These are phyloP conservation scores for Hirtodrosophila histrioides DNA, from an alignment of 2,888 invertebrate species.

Conservation along the genomic window DNA sequence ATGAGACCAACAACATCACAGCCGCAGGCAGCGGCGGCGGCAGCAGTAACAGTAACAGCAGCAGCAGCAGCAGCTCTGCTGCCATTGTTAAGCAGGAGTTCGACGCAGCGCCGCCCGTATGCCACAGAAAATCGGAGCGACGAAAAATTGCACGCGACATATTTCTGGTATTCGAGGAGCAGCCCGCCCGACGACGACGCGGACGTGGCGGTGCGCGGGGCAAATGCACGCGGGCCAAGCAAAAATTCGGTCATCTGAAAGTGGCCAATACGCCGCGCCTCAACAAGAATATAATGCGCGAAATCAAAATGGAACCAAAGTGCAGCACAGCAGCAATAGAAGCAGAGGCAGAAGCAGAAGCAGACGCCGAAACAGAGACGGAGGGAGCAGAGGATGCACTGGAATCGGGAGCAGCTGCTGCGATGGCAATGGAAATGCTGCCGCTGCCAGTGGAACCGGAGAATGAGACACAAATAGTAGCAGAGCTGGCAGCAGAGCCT, in stretches of 20 bases:
- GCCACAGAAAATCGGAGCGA: constrained; percentile 82
- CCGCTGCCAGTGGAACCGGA: too few relatives aligned
- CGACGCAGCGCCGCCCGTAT: constrained; percentile 58
- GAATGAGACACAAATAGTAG: too few relatives aligned
- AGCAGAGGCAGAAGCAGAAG: constrained; percentile 7
- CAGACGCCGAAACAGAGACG: constrained; percentile 2
- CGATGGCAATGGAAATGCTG: background rate
- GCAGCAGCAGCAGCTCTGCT: constrained; percentile 9
- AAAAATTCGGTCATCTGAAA: constrained; percentile 75
- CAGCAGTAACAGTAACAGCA: constrained; percentile 5
- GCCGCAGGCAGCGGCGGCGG: constrained; percentile 8
- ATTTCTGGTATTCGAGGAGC: constrained; percentile 83
- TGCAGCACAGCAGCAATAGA: constrained; percentile 54
- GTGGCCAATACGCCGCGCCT: constrained; percentile 76
- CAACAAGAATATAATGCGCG: constrained; percentile 71
- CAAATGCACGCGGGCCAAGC: constrained; percentile 75
- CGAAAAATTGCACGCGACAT: constrained; percentile 84
- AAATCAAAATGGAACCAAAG: constrained; percentile 82
- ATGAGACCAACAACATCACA: constrained; percentile 28
- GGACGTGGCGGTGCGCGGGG: constrained; percentile 72
- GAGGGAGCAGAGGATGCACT: background rate
- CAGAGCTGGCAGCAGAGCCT: constrained; percentile 17
- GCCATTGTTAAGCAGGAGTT: constrained; percentile 71
- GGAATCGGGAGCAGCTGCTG: background rate
- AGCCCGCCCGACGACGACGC: constrained; percentile 73